Evolutionary conservation across 1,140 invertebrate species (phyloP), one percentile per base, ranked within the genome.

Genomic region (Diachasmimorpha longicaudata): DNA sequence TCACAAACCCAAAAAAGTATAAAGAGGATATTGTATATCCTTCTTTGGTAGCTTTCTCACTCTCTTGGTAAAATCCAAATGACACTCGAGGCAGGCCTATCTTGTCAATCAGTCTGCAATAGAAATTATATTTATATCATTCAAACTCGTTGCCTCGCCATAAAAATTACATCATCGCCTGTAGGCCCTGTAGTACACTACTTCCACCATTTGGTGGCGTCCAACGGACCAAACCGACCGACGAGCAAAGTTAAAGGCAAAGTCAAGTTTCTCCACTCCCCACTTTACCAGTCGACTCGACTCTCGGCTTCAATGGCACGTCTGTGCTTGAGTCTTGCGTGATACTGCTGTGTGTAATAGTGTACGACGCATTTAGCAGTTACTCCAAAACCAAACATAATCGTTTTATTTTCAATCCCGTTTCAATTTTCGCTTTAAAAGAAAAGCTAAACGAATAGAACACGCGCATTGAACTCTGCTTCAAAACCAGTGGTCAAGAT

Each of bases 401-500:
- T n/a, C 16, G 1, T 8, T 19, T n/a, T 19, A 52, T 19, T 52
- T 52, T 52, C 16, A 52, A 13, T 19, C 14, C 3, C 48, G 6
- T 52, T 52, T 63, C 21, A 25, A 63, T 63, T 25, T 16, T 4
- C 5, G 3, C 11, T 0, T 13, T 13, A 2, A 4, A 25, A 31
- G 31, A 63, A 63, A 63, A 63, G 31, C 6, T 23, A 39, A 39
- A 39, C 37, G 10, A 39, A 19, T 23, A 23, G 23, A 25, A 63
- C 58, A 19, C 23, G 58, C 58, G 58, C 58, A 63, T 10, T 31
- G 10, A 11, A 66, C 37, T 44, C 46, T 37, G 37, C 46, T 10
- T 44, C 42, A 14, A 46, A 78, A 67, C 72, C 75, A 72, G 69
- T 81, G 78, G 79, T 80, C 80, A 88, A 88, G 74, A 89, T 88